Base-by-base conservation (phyloP, 1,140 invertebrate species). In the Muscidifurax raptorellus region DNA sequence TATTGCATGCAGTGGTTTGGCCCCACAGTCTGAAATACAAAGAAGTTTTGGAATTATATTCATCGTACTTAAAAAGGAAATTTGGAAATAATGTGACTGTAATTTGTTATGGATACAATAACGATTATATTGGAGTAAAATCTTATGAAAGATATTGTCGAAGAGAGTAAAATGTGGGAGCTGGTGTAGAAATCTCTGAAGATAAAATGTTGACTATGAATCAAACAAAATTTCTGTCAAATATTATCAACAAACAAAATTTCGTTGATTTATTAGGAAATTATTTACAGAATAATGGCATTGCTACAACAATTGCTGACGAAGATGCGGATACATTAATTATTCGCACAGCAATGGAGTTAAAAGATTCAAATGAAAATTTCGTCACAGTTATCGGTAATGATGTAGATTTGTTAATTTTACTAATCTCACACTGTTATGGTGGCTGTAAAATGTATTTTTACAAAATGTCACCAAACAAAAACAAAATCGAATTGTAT, bases 361-460 rank as follows among this genome's bases (percentile, higher is more conserved):
- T 59, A 15, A 66, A 12, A 32, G 6, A 28, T 30, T 18, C 25
- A n/a, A 27, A 7, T 28, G 12, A 75, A 74, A 32, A 32, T 76
- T 10, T 40, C 30, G 80, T 84, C 1, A 71, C 59, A 25, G 64
- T 87, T 13, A 64, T 87, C 2, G 82, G 82, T 32, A 82, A 78
- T 64, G 86, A 87, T 82, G 52, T 80, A n/a, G 86, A 87, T 84
- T 78, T 86, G 22, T 81, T 87, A 10, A 64, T 86, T 36, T 18
- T 87, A 36, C 28, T 85, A 52, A 76, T 82, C 25, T 66, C 30
- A 10, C 52, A 79, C 4, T 64, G 28, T 67, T 22, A 27, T 22
- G 52, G 74, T 9, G 13, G 40, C 13, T 18, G 27, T 12, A 32
- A 18, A 69, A 74, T 81, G 22, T 83, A 84, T 64, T 86, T 86